Conservation (phyloP, 2,797 vertebrate genomes). For the Acrossocheilus fasciatus region DNA sequence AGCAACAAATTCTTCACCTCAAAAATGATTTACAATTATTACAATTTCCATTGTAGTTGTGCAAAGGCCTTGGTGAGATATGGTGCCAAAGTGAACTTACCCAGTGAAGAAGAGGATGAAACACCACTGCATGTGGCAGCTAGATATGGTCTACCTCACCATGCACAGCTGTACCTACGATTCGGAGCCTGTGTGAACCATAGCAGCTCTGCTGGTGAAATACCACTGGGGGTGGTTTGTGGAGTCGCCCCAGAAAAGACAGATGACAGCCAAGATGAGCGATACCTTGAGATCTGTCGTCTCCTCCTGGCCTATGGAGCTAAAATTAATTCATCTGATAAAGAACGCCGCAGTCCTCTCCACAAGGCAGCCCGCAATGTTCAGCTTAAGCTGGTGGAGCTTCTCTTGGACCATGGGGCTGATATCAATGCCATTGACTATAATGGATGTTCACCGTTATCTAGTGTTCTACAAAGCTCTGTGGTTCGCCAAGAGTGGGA, state of each 20-base stretch:
- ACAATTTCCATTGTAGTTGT: slow-evolving; percentile 66
- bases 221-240: slow-evolving; percentile 73
- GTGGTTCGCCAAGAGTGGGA: slow-evolving; percentile 53
- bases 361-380: slow-evolving; percentile 77
- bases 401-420: slow-evolving; percentile 70
- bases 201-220: slow-evolving; percentile 67
- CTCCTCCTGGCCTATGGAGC: slow-evolving; percentile 69
- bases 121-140: slow-evolving; percentile 77
- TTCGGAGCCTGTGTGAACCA: slow-evolving; percentile 66
- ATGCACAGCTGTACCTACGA: slow-evolving; percentile 75
- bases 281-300: slow-evolving; percentile 68
- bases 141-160: slow-evolving; percentile 68
- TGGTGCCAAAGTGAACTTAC: slow-evolving; percentile 68
- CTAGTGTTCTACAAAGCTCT: slow-evolving; percentile 67
- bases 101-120: slow-evolving; percentile 67
- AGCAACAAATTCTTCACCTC: neutral
- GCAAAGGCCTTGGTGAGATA: slow-evolving; percentile 76
- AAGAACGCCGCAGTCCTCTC: slow-evolving; percentile 72
- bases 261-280: slow-evolving; percentile 32
- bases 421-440: slow-evolving; percentile 78
- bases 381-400: slow-evolving; percentile 62
- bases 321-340: slow-evolving; percentile 64
- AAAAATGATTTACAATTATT: neutral
- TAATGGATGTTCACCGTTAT: slow-evolving; percentile 72
- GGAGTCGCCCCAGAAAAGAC: neutral